These are phyloP conservation scores for Drosophila trapezifrons DNA, from an alignment of 1,140 invertebrate species.

Conservation along the genomic window DNA sequence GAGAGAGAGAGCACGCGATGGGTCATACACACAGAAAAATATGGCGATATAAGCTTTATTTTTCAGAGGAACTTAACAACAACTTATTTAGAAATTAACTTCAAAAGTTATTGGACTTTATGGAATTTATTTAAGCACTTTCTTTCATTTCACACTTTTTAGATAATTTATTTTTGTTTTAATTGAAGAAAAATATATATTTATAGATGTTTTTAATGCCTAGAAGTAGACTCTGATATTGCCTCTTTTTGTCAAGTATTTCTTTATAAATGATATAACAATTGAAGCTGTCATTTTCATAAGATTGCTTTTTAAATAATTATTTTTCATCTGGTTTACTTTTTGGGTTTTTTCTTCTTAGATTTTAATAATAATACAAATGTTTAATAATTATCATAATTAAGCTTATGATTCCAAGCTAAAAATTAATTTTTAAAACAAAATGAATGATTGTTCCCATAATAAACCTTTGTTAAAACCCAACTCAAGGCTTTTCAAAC, in stretches of 20 bases:
- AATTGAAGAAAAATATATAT: background rate
- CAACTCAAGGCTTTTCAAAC: too few species aligned
- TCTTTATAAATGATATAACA: background rate
- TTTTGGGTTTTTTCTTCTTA: too few species aligned
- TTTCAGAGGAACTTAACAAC: background rate
- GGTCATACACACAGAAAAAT: constrained; percentile 6
- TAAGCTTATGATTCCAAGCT: too few species aligned
- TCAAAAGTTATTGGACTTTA: background rate
- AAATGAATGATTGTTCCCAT: too few species aligned
- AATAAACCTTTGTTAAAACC: too few species aligned
- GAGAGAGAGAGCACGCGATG: constrained; percentile 10
- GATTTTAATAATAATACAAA: too few species aligned
- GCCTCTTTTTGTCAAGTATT: background rate
- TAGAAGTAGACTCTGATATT: background rate
- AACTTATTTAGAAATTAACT: background rate
- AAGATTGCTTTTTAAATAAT: background rate
- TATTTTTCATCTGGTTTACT: too few species aligned
- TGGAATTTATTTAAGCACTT: background rate
- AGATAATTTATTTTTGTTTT: background rate
- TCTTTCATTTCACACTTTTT: background rate
- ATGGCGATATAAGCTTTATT: background rate
- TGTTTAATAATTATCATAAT: too few species aligned
- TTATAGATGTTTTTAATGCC: too few species aligned
- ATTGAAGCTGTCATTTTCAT: background rate
- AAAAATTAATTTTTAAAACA: background rate